These are phyloP conservation scores for Meiosimyza decipiens DNA, from an alignment of 2,888 invertebrate species.

Conservation along the genomic window DNA sequence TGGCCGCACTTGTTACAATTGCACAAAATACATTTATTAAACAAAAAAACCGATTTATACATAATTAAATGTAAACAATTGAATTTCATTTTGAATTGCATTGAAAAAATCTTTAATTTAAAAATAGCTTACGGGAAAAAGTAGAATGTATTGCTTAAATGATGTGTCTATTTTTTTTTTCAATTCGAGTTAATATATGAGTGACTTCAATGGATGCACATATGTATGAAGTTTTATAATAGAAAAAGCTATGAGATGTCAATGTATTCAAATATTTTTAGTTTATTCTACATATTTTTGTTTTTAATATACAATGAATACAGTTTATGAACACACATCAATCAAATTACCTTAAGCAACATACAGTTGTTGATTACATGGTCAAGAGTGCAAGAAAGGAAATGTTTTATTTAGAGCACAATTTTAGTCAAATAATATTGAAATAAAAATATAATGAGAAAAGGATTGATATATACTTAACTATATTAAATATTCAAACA, in stretches of 20 bases:
- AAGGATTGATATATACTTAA: slow-evolving; percentile 17
- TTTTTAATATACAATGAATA: background rate
- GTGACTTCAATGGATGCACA: no score
- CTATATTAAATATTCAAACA: slow-evolving; percentile 21
- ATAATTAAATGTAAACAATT: background rate
- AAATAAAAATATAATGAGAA: slow-evolving; percentile 10
- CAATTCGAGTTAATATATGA: no score
- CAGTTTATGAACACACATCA: background rate
- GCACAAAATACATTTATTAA: slow-evolving; percentile 16
- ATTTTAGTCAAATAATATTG: slow-evolving; percentile 8
- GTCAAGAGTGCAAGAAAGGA: no score
- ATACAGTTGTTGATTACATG: no score
- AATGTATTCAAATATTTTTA: no score
- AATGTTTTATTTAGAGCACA: background rate
- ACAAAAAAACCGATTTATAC: background rate
- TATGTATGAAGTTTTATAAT: no score
- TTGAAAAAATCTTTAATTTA: background rate
- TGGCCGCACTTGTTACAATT: slow-evolving; percentile 35
- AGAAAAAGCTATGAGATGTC: no score
- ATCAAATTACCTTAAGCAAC: no score
- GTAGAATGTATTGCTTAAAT: background rate
- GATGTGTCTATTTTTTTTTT: background rate
- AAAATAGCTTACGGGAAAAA: background rate
- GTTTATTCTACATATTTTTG: no score
- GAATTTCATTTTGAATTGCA: background rate